Conservation (phyloP, 2,797 vertebrate species). For the Sebastes vulpes region DNA sequence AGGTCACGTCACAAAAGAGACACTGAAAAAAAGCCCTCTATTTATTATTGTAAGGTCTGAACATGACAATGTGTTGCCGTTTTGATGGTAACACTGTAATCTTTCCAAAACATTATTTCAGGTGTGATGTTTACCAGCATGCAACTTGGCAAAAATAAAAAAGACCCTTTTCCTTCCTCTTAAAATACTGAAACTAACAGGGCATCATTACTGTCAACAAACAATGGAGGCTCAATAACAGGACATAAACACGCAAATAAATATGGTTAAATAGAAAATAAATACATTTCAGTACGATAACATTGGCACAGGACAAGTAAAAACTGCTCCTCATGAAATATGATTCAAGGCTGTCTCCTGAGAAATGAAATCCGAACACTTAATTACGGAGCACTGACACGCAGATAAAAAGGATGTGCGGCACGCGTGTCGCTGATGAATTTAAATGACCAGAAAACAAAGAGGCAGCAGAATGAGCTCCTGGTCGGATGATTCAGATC, state of each 20-base stretch:
- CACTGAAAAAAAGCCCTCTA: neutral
- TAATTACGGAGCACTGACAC: constrained; percentile 14
- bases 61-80: neutral
- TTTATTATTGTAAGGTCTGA: constrained; percentile 43
- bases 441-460: constrained; percentile 30
- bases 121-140: neutral
- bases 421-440: neutral
- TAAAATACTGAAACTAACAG: constrained; percentile 5
- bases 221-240: neutral
- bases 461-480: constrained; percentile 20
- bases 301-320: neutral
- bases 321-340: neutral
- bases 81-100: neutral
- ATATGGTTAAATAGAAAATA: constrained; percentile 1
- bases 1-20: constrained; percentile 28
- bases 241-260: neutral
- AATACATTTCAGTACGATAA: constrained; percentile 10
- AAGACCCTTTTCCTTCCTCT: neutral
- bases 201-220: neutral
- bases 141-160: neutral
- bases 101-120: neutral
- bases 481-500: constrained; percentile 23
- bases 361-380: constrained; percentile 21
- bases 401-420: constrained; percentile 28
- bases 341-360: constrained; percentile 2